These are phyloP conservation scores for Lathamus discolor DNA, from an alignment of 2,113 vertebrate genomes.

Conservation along the genomic window DNA sequence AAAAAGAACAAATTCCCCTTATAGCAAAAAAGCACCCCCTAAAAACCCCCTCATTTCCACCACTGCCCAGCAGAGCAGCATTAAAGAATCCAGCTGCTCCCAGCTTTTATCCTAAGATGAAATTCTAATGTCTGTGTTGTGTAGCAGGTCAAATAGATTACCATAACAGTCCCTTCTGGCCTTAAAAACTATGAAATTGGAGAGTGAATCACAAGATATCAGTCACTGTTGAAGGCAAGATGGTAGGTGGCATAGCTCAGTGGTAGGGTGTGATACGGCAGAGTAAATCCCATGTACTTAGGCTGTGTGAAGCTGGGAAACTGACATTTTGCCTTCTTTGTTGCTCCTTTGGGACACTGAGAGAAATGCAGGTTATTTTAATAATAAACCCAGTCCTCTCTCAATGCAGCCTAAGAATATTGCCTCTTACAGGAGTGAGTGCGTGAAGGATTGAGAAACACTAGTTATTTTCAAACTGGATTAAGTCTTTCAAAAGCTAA, in stretches of 20 bases:
- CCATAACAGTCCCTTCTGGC: slow-evolving; percentile 29
- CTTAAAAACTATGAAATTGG: slow-evolving; percentile 37
- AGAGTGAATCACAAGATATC: slow-evolving; percentile 1
- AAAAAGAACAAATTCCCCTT: neutral
- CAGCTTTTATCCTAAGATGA: slow-evolving; percentile 3
- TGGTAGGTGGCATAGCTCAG: neutral
- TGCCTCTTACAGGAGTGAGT: neutral
- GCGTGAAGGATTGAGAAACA: slow-evolving; percentile 59
- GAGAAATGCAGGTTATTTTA: slow-evolving; percentile 24
- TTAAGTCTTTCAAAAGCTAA: slow-evolving; percentile 79
- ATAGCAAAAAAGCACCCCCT: neutral
- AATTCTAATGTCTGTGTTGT: neutral
- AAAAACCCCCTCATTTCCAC: neutral
- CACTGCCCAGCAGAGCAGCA: neutral
- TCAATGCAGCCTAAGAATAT: slow-evolving; percentile 45
- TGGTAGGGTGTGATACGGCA: neutral
- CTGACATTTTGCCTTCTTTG: slow-evolving; percentile 60
- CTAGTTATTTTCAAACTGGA: slow-evolving; percentile 76
- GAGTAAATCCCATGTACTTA: slow-evolving; percentile 39
- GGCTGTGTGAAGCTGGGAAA: slow-evolving; percentile 19
- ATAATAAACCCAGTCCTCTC: neutral
- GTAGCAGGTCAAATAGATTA: slow-evolving; percentile 44
- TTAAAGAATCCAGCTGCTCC: slow-evolving; percentile 27
- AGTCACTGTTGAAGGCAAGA: neutral
- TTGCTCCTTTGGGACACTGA: neutral